Evolutionary conservation across 2,888 invertebrate species (phyloP).

Genomic region (Uloborus plumipes): DNA sequence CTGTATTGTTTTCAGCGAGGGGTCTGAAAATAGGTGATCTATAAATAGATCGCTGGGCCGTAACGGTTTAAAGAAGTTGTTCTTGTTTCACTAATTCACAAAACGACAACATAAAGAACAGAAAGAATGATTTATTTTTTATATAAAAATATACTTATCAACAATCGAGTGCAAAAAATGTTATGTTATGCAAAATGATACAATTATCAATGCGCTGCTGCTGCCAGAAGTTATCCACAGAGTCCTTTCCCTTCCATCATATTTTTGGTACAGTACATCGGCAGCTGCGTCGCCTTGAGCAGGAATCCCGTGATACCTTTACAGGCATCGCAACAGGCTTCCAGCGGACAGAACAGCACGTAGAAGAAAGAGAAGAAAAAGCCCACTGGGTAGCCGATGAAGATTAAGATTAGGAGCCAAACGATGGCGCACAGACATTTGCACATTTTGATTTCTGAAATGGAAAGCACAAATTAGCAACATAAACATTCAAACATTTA

Average conservation of each 20-base stretch:
- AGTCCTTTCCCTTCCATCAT: constrained; percentile 67
- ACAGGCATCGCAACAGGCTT: constrained; percentile 67
- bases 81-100: too few species aligned
- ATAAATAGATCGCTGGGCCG: too few species aligned
- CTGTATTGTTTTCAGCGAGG: too few species aligned
- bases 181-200: background rate
- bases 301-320: constrained; percentile 69
- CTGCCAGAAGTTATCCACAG: constrained; percentile 30
- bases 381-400: constrained; percentile 70
- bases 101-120: too few species aligned
- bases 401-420: constrained; percentile 71
- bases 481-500: too few species aligned
- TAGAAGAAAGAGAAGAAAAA: constrained; percentile 71
- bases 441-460: constrained; percentile 42
- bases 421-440: constrained; percentile 69
- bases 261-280: constrained; percentile 70
- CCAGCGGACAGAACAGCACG: constrained; percentile 70
- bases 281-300: constrained; percentile 70
- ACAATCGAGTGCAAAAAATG: too few species aligned
- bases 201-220: background rate
- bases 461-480: background rate
- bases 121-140: too few species aligned
- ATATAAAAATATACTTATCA: too few species aligned
- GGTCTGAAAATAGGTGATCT: too few species aligned
- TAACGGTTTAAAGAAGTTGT: too few species aligned